A percentile compares a stretch with the other conserved stretches of the same genome.
Evolutionary conservation across 2,797 vertebrate species (phyloP).

Genomic region (Poecilia wingei): DNA sequence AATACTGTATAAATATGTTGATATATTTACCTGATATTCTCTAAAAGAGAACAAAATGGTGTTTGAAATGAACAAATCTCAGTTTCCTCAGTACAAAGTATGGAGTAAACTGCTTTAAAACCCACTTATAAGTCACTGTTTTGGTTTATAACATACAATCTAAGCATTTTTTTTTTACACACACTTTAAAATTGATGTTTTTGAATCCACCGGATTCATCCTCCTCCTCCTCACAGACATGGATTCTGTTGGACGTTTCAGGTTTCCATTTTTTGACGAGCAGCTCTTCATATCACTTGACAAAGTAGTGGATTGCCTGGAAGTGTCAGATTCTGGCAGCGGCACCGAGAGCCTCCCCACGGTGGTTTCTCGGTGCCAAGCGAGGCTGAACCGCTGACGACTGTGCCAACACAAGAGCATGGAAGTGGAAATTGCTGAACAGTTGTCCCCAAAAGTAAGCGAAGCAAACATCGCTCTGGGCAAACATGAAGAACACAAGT

Average conservation of each 20-base stretch:
- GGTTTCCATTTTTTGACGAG: constrained; percentile 19
- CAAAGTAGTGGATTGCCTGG: constrained; percentile 37
- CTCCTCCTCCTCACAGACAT: constrained; percentile 7
- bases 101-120: not conserved
- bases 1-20: not conserved
- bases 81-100: not conserved
- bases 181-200: not conserved
- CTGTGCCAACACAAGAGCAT: constrained; percentile 44
- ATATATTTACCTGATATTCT: not conserved
- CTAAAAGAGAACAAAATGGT: not conserved
- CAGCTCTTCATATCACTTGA: constrained; percentile 48
- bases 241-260: constrained; percentile 18
- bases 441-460: constrained; percentile 47
- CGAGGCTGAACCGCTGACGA: constrained; percentile 47
- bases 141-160: not conserved
- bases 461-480: constrained; percentile 20
- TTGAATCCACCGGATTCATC: not conserved
- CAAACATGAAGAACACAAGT: constrained; percentile 20
- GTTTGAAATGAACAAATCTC: not conserved
- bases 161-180: not conserved
- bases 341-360: constrained; percentile 39
- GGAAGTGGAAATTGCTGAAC: constrained; percentile 46
- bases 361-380: constrained; percentile 46
- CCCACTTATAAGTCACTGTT: not conserved
- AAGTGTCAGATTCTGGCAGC: constrained; percentile 63